A percentile compares a stretch with the other conserved stretches of the same genome.
phyloP scores from a whole-genome alignment of 2,113 vertebrate genomes.

The Pomatostomus ruficeps region DNA sequence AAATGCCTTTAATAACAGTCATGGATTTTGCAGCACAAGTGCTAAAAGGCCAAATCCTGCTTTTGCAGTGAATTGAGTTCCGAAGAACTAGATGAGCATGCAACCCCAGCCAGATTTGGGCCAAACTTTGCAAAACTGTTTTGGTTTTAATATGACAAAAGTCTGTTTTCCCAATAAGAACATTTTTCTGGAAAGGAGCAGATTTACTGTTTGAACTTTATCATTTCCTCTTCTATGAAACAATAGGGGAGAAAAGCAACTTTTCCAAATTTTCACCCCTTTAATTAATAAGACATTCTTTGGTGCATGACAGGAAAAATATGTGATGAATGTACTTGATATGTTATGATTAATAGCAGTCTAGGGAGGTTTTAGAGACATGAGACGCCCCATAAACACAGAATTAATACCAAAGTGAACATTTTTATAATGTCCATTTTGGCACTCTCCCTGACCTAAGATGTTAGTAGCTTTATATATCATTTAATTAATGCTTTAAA shows the following conservation, averaged over 20 bases:
- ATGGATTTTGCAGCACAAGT: constrained; percentile 50
- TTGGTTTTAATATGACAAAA: constrained; percentile 35
- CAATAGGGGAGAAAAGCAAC: constrained; percentile 37
- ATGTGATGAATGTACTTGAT: constrained; percentile 65
- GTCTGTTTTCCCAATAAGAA: constrained; percentile 29
- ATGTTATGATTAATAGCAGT: constrained; percentile 62
- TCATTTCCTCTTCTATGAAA: constrained; percentile 59
- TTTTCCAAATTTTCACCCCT: constrained; percentile 50
- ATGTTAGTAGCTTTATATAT: constrained; percentile 63
- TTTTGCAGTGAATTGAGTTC: constrained; percentile 8
- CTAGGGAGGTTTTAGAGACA: constrained; percentile 59
- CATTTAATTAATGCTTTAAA: constrained; percentile 42
- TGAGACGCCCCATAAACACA: constrained; percentile 62
- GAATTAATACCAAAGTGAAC: constrained; percentile 56
- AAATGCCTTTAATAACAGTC: constrained; percentile 66
- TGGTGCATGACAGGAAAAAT: constrained; percentile 57
- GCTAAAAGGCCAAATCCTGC: constrained; percentile 6
- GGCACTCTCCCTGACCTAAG: constrained; percentile 40
- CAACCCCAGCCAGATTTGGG: neutral
- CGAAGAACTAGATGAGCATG: constrained; percentile 14
- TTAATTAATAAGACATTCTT: constrained; percentile 67
- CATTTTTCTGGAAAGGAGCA: constrained; percentile 43
- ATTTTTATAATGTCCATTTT: constrained; percentile 66
- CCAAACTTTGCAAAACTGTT: neutral
- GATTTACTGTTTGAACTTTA: constrained; percentile 36